These are phyloP conservation scores for Agrotis puta DNA, from an alignment of 2,888 invertebrate genomes.

Conservation along the genomic window DNA sequence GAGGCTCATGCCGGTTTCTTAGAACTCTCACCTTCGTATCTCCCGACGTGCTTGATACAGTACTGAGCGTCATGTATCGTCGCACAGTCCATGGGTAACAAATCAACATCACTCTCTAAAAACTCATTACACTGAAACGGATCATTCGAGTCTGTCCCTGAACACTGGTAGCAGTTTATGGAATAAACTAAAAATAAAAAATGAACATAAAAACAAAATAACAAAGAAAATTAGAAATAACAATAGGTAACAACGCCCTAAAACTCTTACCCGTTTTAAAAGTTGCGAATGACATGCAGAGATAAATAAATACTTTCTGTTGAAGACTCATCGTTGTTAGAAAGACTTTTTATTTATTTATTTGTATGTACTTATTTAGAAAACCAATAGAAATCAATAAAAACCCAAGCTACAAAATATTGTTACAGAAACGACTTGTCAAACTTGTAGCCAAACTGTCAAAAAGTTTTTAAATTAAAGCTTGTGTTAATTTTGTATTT, in stretches of 20 bases:
- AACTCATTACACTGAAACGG: conserved; percentile 97
- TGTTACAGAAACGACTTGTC: conserved; percentile 1
- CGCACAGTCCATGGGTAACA: conserved; percentile 94
- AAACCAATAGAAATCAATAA: conserved; percentile 52
- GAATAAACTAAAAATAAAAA: conserved; percentile 90
- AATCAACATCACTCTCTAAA: conserved; percentile 92
- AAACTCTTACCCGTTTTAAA: conserved; percentile 76
- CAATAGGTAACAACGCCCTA: conserved; percentile 74
- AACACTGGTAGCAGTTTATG: conserved; percentile 97
- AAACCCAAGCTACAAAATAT: conserved; percentile 37
- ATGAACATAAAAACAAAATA: conserved; percentile 65
- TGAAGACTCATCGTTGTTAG: conserved; percentile 64
- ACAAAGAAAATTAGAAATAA: conserved; percentile 65
- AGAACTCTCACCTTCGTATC: conserved; percentile 94
- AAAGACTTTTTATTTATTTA: conserved; percentile 33
- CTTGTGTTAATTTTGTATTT: background rate
- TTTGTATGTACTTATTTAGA: conserved; percentile 17
- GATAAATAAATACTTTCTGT: conserved; percentile 60
- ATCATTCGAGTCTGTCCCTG: conserved; percentile 94
- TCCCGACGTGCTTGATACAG: conserved; percentile 98
- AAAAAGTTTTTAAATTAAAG: background rate
- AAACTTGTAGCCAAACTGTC: conserved; percentile 10
- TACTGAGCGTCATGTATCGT: conserved; percentile 96
- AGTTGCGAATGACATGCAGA: conserved; percentile 67
- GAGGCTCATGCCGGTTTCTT: conserved; percentile 30